Evolutionary conservation across 2,888 invertebrate species (phyloP), one percentile per base, ranked within the genome.

Genomic region (Drosophila nr. perissopoda): DNA sequence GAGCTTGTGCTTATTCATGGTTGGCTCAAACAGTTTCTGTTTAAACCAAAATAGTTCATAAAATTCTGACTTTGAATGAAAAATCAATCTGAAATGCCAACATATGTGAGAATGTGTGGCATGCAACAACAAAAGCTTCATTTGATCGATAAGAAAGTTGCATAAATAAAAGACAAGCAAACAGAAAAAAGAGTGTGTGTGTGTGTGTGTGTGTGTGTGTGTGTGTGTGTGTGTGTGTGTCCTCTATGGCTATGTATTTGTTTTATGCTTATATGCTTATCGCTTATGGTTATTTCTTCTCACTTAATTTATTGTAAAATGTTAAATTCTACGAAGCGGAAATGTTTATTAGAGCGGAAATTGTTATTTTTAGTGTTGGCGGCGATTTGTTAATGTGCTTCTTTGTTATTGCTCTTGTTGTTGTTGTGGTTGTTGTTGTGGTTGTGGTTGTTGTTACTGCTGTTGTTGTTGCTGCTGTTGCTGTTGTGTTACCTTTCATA

Each of bases 271-370:
- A 74, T 82, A n/a, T 38, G 56, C 4, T 67, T 57, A 40, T 57
- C 75, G 78, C 68, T 81, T 85, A 79, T 71, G 86, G 83, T 81
- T 82, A 85, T 89, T 88, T 84, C 90, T 88, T 86, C 79, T 79
- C 88, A 90, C 89, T 84, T 90, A 89, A 88, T 88, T 88, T 90
- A 89, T 88, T 87, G 89, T 88, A 89, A 90, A 88, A 88, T 87
- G 89, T 84, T 88, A 90, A 88, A 88, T 88, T 88, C 87, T 79
- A 84, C 88, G 76, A 88, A 88, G 88, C 90, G 88, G 90, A 88
- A 88, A 88, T 90, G 90, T 90, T 88, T 90, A 88, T 90, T 88
- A 89, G 88, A 88, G 88, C 88, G 88, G 88, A 88, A 88, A 88
- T 89, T 89, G 88, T 87, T 88, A 88, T 88, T 88, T 88, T 88